A percentile compares a stretch with the other conserved stretches of the same genome.
These are phyloP conservation scores for Gobio gobio DNA, from an alignment of 2,113 vertebrate genomes.

Conservation along the genomic window DNA sequence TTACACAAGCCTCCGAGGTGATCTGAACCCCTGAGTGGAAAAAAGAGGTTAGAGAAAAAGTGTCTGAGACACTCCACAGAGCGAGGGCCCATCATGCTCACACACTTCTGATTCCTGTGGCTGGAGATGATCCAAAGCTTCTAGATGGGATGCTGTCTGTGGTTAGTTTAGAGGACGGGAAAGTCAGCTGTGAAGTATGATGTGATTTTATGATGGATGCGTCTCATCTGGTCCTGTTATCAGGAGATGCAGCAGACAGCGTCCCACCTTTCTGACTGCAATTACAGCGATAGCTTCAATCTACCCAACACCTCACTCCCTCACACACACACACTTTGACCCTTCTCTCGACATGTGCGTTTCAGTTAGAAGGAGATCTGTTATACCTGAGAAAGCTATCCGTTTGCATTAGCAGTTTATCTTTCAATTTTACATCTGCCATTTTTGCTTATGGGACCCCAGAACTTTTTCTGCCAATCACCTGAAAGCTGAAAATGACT, in stretches of 20 bases:
- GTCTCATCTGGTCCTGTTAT: constrained; percentile 17
- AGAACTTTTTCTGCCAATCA: not conserved
- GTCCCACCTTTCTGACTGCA: not conserved
- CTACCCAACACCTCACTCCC: constrained; percentile 2
- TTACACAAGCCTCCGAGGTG: constrained; percentile 15
- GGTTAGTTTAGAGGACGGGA: constrained; percentile 1
- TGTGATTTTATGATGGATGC: constrained; percentile 25
- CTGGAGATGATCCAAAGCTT: not conserved
- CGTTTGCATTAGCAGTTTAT: not conserved
- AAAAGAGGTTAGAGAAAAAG: constrained; percentile 1
- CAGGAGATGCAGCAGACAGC: not conserved
- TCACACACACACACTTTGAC: not conserved
- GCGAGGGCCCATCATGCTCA: not conserved
- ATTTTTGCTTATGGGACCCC: not conserved
- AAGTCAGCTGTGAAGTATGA: constrained; percentile 4
- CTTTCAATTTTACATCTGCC: not conserved
- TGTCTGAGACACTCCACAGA: constrained; percentile 14
- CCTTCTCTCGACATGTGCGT: constrained; percentile 20
- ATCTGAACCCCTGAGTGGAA: constrained; percentile 3
- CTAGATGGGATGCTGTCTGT: constrained; percentile 26
- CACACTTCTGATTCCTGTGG: constrained; percentile 5
- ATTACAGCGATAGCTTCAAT: not conserved
- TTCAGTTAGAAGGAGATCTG: not conserved
- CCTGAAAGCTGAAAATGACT: not conserved
- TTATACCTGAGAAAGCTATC: constrained; percentile 2